Evolutionary conservation across 2,797 vertebrate genomes (phyloP).

Genomic region (Megalops cyprinoides): DNA sequence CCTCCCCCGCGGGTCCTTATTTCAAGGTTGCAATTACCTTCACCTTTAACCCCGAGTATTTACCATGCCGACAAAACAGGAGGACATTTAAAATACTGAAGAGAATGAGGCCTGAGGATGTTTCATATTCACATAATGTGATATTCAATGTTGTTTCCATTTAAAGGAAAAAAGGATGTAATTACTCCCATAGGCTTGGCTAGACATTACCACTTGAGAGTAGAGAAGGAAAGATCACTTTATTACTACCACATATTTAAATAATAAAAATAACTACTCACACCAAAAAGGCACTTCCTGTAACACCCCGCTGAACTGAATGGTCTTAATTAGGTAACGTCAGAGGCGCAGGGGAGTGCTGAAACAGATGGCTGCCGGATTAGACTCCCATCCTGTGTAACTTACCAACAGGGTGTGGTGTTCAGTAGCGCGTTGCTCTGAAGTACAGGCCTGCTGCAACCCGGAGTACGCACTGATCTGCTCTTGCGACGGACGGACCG

Average conservation of each 20-base stretch:
- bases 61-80: background rate
- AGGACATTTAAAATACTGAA: background rate
- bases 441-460: background rate
- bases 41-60: background rate
- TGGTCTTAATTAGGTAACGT: slow-evolving; percentile 8
- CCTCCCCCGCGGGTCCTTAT: background rate
- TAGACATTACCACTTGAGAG: background rate
- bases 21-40: background rate
- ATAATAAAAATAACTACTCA: background rate
- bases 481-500: background rate
- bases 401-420: background rate
- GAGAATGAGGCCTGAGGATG: too few relatives aligned
- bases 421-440: background rate
- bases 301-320: background rate
- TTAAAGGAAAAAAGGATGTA: too few relatives aligned
- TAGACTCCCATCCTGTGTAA: background rate
- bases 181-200: too few relatives aligned
- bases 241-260: background rate
- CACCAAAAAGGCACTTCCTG: background rate
- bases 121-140: too few relatives aligned
- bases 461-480: background rate
- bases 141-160: too few relatives aligned
- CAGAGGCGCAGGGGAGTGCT: background rate
- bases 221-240: background rate
- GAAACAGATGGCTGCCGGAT: slow-evolving; percentile 2